These are phyloP conservation scores for Adineta ricciae DNA, from an alignment of 2,888 invertebrate genomes.

Conservation along the genomic window DNA sequence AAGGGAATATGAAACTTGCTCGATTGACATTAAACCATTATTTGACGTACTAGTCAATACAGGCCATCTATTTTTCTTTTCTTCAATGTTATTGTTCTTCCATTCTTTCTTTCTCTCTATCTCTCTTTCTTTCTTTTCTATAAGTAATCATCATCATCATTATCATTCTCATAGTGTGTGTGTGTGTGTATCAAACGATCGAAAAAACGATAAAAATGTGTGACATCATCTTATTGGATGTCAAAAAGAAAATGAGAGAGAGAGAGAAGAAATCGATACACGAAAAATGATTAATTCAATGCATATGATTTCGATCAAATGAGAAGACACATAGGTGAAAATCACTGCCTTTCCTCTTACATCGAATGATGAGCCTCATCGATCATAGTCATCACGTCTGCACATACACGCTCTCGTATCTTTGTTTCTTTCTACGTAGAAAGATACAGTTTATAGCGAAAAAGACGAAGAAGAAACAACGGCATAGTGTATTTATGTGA, in stretches of 20 bases:
- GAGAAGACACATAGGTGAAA: neutral
- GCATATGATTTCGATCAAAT: neutral
- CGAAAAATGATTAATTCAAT: neutral
- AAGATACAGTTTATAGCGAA: too few species aligned
- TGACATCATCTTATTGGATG: neutral
- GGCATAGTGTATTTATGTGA: neutral
- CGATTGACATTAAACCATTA: neutral
- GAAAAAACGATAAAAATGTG: constrained; percentile 15
- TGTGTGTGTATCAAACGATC: neutral
- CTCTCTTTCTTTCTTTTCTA: neutral
- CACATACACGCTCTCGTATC: neutral
- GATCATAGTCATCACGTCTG: neutral
- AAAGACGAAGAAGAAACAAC: neutral
- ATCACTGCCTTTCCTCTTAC: neutral
- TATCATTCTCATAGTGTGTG: neutral
- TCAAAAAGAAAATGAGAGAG: neutral
- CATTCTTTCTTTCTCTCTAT: neutral
- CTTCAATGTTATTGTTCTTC: neutral
- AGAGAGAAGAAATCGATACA: neutral
- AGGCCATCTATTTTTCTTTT: neutral
- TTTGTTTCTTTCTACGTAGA: too few species aligned
- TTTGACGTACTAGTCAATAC: neutral
- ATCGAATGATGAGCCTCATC: neutral
- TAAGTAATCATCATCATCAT: neutral
- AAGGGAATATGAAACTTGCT: neutral